Conservation (phyloP, 2,797 vertebrate genomes). For the Okamejei kenojei region DNA sequence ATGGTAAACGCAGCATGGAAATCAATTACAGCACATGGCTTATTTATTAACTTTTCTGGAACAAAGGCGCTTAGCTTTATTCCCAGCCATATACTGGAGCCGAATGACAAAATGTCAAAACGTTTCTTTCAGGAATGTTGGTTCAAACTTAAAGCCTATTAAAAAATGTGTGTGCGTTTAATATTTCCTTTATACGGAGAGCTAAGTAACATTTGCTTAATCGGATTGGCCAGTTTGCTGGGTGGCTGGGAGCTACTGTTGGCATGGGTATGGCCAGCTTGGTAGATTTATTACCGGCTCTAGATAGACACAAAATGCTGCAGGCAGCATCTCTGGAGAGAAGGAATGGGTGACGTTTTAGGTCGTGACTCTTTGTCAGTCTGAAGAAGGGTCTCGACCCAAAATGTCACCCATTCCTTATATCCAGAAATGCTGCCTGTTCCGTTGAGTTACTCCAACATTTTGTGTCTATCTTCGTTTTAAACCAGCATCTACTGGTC, state of each 20-base stretch:
- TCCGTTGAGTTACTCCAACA: too few relatives aligned
- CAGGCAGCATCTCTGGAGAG: too few relatives aligned
- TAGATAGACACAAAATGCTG: too few relatives aligned
- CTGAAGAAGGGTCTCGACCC: too few relatives aligned
- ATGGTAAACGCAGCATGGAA: conserved; percentile 32
- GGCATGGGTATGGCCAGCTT: not conserved
- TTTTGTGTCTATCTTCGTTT: too few relatives aligned
- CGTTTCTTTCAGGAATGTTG: not conserved
- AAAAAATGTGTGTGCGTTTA: conserved; percentile 6
- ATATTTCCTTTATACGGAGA: conserved; percentile 10
- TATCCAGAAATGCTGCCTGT: too few relatives aligned
- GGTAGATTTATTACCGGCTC: not conserved
- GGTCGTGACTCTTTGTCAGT: too few relatives aligned
- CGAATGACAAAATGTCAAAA: conserved; percentile 29
- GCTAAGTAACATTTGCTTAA: conserved; percentile 19
- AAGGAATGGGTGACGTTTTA: too few relatives aligned
- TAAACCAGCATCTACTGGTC: too few relatives aligned
- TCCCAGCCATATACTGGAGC: conserved; percentile 18
- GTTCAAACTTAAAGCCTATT: conserved; percentile 25
- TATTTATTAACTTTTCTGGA: conserved; percentile 33
- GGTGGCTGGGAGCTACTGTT: not conserved
- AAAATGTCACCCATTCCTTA: too few relatives aligned
- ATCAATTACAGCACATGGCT: conserved; percentile 32
- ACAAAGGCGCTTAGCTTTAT: conserved; percentile 25
- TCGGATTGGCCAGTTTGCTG: not conserved